phyloP scores from a whole-genome alignment of 53 echinoderm and acorn worm genomes.

The Temnopleurus reevesii region DNA sequence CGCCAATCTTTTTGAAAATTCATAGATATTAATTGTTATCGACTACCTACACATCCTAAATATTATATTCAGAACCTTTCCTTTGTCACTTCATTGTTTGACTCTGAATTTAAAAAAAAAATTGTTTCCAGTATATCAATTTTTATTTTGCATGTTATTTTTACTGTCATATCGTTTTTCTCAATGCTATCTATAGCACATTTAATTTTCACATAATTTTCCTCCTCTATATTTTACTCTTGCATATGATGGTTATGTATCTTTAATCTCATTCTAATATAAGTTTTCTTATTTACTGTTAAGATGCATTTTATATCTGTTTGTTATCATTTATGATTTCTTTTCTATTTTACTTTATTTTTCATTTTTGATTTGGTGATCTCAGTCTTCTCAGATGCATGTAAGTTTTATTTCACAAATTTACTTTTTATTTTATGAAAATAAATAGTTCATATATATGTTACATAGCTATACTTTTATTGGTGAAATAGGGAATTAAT shows the following conservation, averaged over 20 bases:
- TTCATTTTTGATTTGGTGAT: neutral
- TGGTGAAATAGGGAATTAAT: too few relatives aligned
- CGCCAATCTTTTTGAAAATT: too few relatives aligned
- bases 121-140: too few relatives aligned
- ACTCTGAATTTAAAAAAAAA: too few relatives aligned
- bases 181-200: neutral
- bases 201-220: neutral
- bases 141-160: too few relatives aligned
- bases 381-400: neutral
- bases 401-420: neutral
- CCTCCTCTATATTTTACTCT: neutral
- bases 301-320: neutral
- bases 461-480: too few relatives aligned
- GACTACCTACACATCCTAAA: too few relatives aligned
- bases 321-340: neutral
- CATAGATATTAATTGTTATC: too few relatives aligned
- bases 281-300: neutral
- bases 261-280: neutral
- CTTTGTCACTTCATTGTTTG: too few relatives aligned
- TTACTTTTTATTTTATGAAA: too few relatives aligned
- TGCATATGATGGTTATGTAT: neutral
- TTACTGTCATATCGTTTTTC: neutral
- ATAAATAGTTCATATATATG: too few relatives aligned
- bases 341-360: neutral
- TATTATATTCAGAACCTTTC: too few relatives aligned